Evolutionary conservation across 2,888 invertebrate species (phyloP).

Genomic region (Amiota mariae): DNA sequence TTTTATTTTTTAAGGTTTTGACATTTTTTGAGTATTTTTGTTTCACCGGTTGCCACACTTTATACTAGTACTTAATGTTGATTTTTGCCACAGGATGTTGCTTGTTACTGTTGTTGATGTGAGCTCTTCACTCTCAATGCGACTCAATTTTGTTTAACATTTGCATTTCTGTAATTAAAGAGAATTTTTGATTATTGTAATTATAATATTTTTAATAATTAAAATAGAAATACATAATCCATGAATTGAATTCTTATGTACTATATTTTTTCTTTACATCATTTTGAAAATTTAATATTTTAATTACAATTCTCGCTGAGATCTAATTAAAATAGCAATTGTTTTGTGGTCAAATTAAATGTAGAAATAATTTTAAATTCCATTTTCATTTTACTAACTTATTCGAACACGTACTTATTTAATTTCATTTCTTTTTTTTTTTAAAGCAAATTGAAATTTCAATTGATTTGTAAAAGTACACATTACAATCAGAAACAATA

Average conservation of each 20-base stretch:
- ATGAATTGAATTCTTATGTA: too few species aligned
- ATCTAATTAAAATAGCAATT: conserved; percentile 25
- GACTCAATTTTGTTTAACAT: too few species aligned
- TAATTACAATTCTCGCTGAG: conserved; percentile 1
- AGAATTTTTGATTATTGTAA: too few species aligned
- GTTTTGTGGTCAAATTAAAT: conserved; percentile 1
- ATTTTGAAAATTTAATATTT: not conserved
- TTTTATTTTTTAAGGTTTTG: not conserved
- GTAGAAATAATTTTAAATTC: not conserved
- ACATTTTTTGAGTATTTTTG: too few species aligned
- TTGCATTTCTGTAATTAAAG: too few species aligned
- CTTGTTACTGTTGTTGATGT: conserved; percentile 37
- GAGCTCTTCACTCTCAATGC: conserved; percentile 37
- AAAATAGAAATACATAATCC: too few species aligned
- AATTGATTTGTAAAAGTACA: conserved; percentile 19
- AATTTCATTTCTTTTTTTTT: conserved; percentile 10
- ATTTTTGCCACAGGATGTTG: conserved; percentile 11
- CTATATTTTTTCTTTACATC: not conserved
- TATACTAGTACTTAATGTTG: conserved; percentile 24
- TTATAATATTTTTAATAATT: too few species aligned
- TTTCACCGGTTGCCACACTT: not conserved
- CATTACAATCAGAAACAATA: conserved; percentile 6
- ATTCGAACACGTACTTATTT: too few species aligned
- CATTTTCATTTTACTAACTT: not conserved
- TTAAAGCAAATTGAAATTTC: conserved; percentile 2